A percentile compares a stretch with the other conserved stretches of the same genome.
Evolutionary conservation across 2,113 vertebrate genomes (phyloP).

Genomic region (Felis chaus): DNA sequence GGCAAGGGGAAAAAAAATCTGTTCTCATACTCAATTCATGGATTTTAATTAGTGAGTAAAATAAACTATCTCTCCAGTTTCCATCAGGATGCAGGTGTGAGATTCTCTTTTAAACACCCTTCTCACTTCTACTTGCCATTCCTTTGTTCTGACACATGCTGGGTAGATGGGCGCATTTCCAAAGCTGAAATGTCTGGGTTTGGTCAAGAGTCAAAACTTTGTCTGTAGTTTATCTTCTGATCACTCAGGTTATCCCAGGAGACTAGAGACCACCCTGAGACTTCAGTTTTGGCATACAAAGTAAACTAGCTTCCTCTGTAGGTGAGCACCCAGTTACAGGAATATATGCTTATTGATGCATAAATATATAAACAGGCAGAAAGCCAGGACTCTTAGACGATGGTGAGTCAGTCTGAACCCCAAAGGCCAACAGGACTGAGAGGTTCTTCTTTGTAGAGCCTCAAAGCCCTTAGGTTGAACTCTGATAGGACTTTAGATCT

Average conservation of each 20-base stretch:
- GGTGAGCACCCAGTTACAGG: neutral
- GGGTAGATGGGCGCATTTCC: conserved; percentile 65
- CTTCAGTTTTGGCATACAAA: conserved; percentile 56
- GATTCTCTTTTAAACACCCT: neutral
- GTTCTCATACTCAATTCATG: neutral
- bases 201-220: conserved; percentile 77
- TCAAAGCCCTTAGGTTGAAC: neutral
- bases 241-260: conserved; percentile 51
- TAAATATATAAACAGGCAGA: conserved; percentile 64
- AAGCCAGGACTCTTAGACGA: conserved; percentile 31
- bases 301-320: neutral
- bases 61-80: neutral
- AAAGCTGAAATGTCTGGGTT: conserved; percentile 68
- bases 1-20: neutral
- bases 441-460: neutral
- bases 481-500: conserved; percentile 6
- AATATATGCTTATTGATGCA: conserved; percentile 23
- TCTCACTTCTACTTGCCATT: conserved; percentile 58
- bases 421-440: neutral
- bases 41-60: conserved; percentile 66
- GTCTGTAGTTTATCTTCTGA: conserved; percentile 73
- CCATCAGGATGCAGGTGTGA: conserved; percentile 61
- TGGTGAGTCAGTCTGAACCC: conserved; percentile 22
- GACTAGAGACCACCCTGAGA: conserved; percentile 73
- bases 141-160: conserved; percentile 74